Percentiles rank a stretch among this genome's conserved stretches.
Evolutionary conservation across 2,888 invertebrate species (phyloP).

Genomic region (Branchellion lobata): DNA sequence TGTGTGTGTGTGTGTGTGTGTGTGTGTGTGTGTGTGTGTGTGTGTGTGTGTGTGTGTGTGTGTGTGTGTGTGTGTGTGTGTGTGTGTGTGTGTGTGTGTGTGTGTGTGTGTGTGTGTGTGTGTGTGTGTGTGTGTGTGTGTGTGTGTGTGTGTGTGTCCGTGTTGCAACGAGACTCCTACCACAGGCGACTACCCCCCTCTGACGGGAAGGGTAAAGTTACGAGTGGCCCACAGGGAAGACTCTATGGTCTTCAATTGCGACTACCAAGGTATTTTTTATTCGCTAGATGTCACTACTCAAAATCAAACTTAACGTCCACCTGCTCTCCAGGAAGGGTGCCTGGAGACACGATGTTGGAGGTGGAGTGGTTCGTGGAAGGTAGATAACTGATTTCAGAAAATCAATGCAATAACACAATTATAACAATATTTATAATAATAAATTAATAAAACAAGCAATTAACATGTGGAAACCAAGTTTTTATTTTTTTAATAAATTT

Average conservation of each 20-base stretch:
- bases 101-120: slow-evolving; percentile 22
- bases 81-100: slow-evolving; percentile 23
- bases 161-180: too few relatives aligned
- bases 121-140: slow-evolving; percentile 23
- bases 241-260: slow-evolving; percentile 48
- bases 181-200: slow-evolving; percentile 48
- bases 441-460: too few relatives aligned
- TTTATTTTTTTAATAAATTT: background rate
- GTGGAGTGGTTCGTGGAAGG: slow-evolving; percentile 51
- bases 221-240: slow-evolving; percentile 39
- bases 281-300: too few relatives aligned
- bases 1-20: slow-evolving; percentile 23
- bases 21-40: slow-evolving; percentile 23
- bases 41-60: slow-evolving; percentile 23
- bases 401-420: too few relatives aligned
- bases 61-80: slow-evolving; percentile 22
- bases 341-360: slow-evolving; percentile 39
- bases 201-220: slow-evolving; percentile 43
- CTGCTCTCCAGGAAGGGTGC: background rate
- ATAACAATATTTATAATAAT: too few relatives aligned
- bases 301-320: too few relatives aligned
- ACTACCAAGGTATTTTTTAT: slow-evolving; percentile 38
- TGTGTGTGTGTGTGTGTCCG: slow-evolving; percentile 19
- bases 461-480: background rate
- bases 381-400: too few relatives aligned